Percentiles rank a stretch among this genome's conserved stretches.
Conservation (phyloP, 2,113 vertebrate species). For the Leucopsar rothschildi region DNA sequence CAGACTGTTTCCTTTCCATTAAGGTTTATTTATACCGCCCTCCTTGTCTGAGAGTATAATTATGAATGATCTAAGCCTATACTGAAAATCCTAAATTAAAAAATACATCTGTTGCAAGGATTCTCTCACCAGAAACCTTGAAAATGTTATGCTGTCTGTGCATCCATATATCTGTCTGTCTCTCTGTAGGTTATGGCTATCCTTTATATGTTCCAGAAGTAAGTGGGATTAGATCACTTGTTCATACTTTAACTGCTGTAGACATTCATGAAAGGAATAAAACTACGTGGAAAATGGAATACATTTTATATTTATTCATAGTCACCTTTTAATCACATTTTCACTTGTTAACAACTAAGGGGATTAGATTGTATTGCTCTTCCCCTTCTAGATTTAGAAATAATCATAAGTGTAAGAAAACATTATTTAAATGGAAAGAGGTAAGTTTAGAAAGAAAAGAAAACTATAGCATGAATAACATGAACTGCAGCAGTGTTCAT, state of each 20-base stretch:
- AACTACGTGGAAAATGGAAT: not conserved
- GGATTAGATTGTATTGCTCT: not conserved
- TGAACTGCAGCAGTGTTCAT: not conserved
- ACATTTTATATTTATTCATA: not conserved
- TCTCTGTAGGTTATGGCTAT: conserved; percentile 19
- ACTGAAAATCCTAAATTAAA: conserved; percentile 66
- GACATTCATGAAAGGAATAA: not conserved
- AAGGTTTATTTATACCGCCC: conserved; percentile 61
- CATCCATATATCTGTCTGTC: conserved; percentile 60
- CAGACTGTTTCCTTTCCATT: conserved; percentile 60
- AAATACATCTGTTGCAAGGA: conserved; percentile 59
- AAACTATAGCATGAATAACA: not conserved
- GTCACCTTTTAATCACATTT: not conserved
- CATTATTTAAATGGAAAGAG: not conserved
- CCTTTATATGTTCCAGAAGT: conserved; percentile 20
- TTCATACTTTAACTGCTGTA: not conserved
- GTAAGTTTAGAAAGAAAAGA: not conserved
- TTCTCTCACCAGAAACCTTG: conserved; percentile 52
- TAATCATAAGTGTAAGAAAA: not conserved
- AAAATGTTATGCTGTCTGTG: conserved; percentile 49
- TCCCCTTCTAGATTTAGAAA: not conserved
- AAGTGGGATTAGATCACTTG: conserved; percentile 26
- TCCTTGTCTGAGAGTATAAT: conserved; percentile 61
- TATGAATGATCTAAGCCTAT: conserved; percentile 66
- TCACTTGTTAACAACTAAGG: not conserved